Evolutionary conservation across 2,888 invertebrate genomes (phyloP), one percentile per base, ranked within the genome.

Genomic region (Slavum lentiscoides): DNA sequence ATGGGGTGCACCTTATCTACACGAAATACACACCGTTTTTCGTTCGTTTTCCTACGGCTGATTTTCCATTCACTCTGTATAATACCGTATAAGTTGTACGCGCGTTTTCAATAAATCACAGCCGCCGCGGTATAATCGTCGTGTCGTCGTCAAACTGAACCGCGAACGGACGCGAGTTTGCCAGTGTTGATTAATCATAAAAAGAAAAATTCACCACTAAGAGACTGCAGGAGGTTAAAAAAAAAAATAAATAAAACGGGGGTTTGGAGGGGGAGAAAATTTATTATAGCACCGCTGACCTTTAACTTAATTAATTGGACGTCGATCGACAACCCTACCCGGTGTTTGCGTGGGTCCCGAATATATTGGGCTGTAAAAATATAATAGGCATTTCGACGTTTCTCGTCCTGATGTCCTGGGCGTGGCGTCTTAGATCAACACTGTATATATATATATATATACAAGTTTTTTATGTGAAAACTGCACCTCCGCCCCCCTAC

Each of bases 241-340:
- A 30, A 11, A 62, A 30, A 17, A 17, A 69, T 30, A 30, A 69
- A 73, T 17, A 62, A 64, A 59, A 43, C 43, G 13, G 1, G 13
- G 49, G 3, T n/a, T n/a, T 3, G 49, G 13, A 49, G 11, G 11
- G 1, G 49, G 15, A 15, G 13, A 49, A 49, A 49, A 49, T 11
- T 15, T 9, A 49, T 3, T 11, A 11, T 2, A 21, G 11, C 49
- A 19, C 68, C 21, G 21, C 11, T 64, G 77, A 77, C 77, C 77
- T 70, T 77, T 77, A 37, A 13, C 61, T 55, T 61, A 77, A 77
- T 70, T 70, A 77, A 77, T 77, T 70, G 62, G 21, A 70, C 76
- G 23, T 8, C 74, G 39, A 43, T 49, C 67, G 30, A 64, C 61
- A 49, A 49, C 49, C 17, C 43, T 61, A 59, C 43, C 55, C 69